Evolutionary conservation across 2,797 vertebrate genomes (phyloP), one percentile per base, ranked within the genome.

Genomic region (Pangasius macronema): DNA sequence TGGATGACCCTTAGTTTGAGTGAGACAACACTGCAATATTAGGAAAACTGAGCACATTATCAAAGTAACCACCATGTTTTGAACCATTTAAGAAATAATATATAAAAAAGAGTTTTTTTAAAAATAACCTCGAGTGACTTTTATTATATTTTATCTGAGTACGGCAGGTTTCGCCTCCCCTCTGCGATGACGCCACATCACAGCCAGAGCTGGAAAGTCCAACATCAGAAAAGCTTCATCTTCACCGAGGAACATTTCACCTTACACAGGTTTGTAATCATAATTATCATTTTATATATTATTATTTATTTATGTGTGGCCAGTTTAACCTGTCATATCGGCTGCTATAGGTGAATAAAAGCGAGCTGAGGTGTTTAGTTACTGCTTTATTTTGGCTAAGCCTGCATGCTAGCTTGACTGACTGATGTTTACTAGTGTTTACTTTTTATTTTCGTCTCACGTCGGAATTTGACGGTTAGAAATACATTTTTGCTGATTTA

Each of bases 181-280:
- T 7, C 46, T n/a, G 59, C 5, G 49, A 67, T 79, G 59, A 86
- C 73, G 85, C 30, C 75, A 80, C 75, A 53, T 57, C 73, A 67
- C 24, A 53, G 24, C 27, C 59, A 79, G 22, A 67, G 57, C 75
- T 68, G 85, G 75, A 39, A 80, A 86, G 85, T 86, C 75, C 24
- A 55, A 51, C 59, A 86, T 51, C 84, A 24, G 18, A n/a, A 46
- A 18, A 63, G 57, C 27, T 85, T 61, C 55, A 46, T 33, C 63
- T 68, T 84, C 11, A 30, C 70, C n/a, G 42, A 76, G 3, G 22
- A 46, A 33, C 5, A 36, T 14, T 63, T 55, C 73, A 36, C 73
- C 39, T 36, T n/a, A 36, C n/a, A 36, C 61, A 79, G 59, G 75
- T 80, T 36, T 5, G 85, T 79, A 42, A 55, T 67, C 57, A 27